Evolutionary conservation across 2,888 invertebrate species (phyloP).

Genomic region (Scaptodrosophila latifasciaeformis): DNA sequence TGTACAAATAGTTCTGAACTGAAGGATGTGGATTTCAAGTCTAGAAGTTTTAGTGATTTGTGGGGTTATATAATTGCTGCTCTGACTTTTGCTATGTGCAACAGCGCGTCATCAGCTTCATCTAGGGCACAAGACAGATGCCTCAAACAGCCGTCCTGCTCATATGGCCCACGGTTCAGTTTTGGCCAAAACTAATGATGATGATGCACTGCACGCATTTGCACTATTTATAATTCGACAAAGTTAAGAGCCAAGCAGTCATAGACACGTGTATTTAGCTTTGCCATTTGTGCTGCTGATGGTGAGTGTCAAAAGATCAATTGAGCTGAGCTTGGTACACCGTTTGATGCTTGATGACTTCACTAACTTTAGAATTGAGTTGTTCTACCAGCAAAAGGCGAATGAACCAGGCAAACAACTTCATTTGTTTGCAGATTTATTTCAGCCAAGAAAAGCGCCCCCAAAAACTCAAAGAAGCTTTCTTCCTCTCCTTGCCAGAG

Average conservation of each 20-base stretch:
- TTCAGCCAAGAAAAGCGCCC: slow-evolving; percentile 41
- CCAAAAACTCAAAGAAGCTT: no score
- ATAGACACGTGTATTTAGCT: not conserved
- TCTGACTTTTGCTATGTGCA: no score
- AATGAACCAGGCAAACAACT: slow-evolving; percentile 55
- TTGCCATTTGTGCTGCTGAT: slow-evolving; percentile 20
- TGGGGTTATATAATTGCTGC: slow-evolving; percentile 47
- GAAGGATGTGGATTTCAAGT: slow-evolving; percentile 11
- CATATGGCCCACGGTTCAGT: no score
- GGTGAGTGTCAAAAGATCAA: slow-evolving; percentile 72
- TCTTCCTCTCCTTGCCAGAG: no score
- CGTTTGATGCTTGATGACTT: slow-evolving; percentile 53
- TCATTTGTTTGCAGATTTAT: slow-evolving; percentile 72
- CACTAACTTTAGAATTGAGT: slow-evolving; percentile 38
- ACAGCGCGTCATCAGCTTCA: not conserved
- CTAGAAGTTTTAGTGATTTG: slow-evolving; percentile 25
- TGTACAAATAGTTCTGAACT: slow-evolving; percentile 8
- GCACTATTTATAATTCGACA: slow-evolving; percentile 67
- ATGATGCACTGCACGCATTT: slow-evolving; percentile 69
- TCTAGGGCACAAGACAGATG: slow-evolving; percentile 1
- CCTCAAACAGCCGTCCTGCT: not conserved
- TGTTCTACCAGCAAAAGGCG: slow-evolving; percentile 10
- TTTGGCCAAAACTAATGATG: slow-evolving; percentile 70
- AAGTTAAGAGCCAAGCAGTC: slow-evolving; percentile 26
- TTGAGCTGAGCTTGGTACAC: slow-evolving; percentile 32